A percentile compares a stretch with the other conserved stretches of the same genome.
Evolutionary conservation across 2,888 invertebrate species (phyloP).

Genomic region (Hypena proboscidalis): DNA sequence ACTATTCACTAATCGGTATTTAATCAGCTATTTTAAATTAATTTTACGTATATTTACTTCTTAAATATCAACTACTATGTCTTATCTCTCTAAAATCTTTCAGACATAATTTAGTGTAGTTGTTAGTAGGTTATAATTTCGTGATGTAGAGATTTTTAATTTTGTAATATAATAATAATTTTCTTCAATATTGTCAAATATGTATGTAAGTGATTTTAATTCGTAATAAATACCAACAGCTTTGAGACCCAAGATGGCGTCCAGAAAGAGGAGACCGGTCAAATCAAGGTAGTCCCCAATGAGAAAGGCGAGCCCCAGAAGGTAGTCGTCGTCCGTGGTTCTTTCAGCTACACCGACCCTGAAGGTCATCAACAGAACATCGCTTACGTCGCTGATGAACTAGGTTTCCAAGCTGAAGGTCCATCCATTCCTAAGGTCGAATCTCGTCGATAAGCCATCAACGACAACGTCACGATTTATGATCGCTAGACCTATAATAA

Average conservation of each 20-base stretch:
- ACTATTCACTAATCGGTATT: too few relatives aligned
- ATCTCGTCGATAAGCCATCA: too few relatives aligned
- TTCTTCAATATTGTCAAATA: too few relatives aligned
- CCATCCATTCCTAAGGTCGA: slow-evolving; percentile 79
- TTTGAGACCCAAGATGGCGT: slow-evolving; percentile 60
- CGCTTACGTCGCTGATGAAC: slow-evolving; percentile 86
- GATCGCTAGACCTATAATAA: too few relatives aligned
- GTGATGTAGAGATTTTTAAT: too few relatives aligned
- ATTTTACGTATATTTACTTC: too few relatives aligned
- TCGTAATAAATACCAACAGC: slow-evolving; percentile 6
- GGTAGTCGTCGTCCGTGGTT: slow-evolving; percentile 85
- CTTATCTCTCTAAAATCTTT: background rate
- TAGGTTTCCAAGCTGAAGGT: slow-evolving; percentile 86
- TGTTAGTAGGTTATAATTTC: too few relatives aligned
- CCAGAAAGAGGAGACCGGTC: slow-evolving; percentile 79
- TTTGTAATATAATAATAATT: too few relatives aligned
- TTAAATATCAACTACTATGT: too few relatives aligned
- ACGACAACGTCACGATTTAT: too few relatives aligned
- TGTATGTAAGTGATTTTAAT: background rate
- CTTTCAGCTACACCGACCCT: slow-evolving; percentile 83
- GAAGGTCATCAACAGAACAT: slow-evolving; percentile 84
- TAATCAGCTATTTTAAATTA: too few relatives aligned
- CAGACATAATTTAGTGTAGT: background rate
- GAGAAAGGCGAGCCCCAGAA: slow-evolving; percentile 85
- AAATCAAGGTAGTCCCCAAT: slow-evolving; percentile 69